Base-by-base conservation (phyloP, 1,140 invertebrate genomes). In the Asbolus verrucosus region DNA sequence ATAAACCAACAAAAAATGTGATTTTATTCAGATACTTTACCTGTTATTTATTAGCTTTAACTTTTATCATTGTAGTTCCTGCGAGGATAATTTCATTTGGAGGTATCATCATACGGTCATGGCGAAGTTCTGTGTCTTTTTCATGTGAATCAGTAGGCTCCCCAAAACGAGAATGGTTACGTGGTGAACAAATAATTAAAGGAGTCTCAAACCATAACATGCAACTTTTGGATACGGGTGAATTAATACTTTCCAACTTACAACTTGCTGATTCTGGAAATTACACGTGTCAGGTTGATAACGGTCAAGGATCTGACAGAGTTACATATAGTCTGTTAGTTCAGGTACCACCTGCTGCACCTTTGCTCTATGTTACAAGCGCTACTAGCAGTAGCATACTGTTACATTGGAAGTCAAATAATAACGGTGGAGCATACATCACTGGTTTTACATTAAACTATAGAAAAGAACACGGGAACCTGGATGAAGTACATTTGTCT, bases 261-360 rank as follows among this genome's bases (percentile, higher is more conserved):
- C 88, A 90, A 75, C 80, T 87, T 65, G 80, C 83, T 1, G 91
- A 93, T 77, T 83, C 87, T 5, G 91, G 89, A 4, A 92, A 93
- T 80, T 93, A 92, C 73, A 88, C 90, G 1, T 94, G 92, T 71
- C 86, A 87, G 36, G 91, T 91, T 6, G 87, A 89, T 69, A 93
- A 94, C 73, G 84, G 85, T 4, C 84, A 91, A 36, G 91, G 91
- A 1, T 86, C 85, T n/a, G 89, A 90, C 75, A 82, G 86, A 65
- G 78, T 89, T 1, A 84, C 86, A 1, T 88, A 88, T 69, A 82
- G 83, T n/a, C 78, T 90, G 1, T 81, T 85, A 4, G 87, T 90
- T 0, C 89, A 90, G 82, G 89, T 91, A 19, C 89, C 89, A 2
- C 91, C 91, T 0, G 82, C 82, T 21, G 85, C 90, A 1, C 91